phyloP scores from a whole-genome alignment of 2,797 vertebrate genomes.

The Ctenopoma kingsleyae region DNA sequence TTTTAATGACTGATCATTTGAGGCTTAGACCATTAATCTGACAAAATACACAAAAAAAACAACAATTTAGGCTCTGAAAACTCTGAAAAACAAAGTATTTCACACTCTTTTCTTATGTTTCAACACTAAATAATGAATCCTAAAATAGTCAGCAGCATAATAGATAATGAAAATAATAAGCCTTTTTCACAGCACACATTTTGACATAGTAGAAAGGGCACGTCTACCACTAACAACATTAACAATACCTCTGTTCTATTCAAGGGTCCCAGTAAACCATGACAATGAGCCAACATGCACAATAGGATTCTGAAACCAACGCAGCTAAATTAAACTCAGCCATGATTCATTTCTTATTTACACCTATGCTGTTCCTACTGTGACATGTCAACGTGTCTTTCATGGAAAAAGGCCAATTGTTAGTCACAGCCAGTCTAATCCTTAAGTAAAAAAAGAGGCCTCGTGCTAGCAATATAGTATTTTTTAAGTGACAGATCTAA shows the following conservation, averaged over 20 bases:
- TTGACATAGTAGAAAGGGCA: not conserved
- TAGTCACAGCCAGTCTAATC: not conserved
- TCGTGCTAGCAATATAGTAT: not conserved
- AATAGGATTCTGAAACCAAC: not conserved
- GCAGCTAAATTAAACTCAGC: not conserved
- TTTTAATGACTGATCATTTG: no score
- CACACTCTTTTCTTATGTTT: not conserved
- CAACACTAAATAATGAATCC: not conserved
- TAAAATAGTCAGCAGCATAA: not conserved
- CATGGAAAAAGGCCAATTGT: not conserved
- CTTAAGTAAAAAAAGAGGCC: no score
- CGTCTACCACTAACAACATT: not conserved
- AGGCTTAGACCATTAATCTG: no score
- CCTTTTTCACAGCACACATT: not conserved
- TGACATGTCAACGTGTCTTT: not conserved
- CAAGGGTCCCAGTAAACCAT: not conserved
- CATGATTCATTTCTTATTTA: not conserved
- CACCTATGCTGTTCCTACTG: not conserved
- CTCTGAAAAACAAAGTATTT: not conserved
- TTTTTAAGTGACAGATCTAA: not conserved
- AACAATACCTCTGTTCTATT: not conserved
- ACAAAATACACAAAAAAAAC: no score
- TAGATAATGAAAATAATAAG: not conserved
- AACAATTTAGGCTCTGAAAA: no score
- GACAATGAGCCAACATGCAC: not conserved